phyloP scores from a whole-genome alignment of 2,888 invertebrate species.

The Tipula helvola region DNA sequence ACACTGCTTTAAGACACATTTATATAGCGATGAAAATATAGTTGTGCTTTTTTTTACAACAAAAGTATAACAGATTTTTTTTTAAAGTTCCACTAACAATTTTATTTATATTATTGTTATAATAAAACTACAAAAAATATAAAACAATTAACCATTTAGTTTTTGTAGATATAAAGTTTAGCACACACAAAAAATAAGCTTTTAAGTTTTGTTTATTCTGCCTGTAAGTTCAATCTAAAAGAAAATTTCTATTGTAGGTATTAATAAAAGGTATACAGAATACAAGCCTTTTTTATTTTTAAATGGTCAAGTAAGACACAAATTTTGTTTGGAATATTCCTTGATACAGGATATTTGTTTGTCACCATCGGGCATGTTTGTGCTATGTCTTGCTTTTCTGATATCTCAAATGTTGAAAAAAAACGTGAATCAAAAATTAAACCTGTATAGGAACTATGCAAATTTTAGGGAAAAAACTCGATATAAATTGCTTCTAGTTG shows the following conservation, averaged over 20 bases:
- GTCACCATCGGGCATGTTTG: too few species aligned
- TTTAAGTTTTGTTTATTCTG: neutral
- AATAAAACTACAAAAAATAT: neutral
- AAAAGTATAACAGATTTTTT: neutral
- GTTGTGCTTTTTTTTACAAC: neutral
- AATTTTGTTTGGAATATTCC: too few species aligned
- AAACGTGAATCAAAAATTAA: too few species aligned
- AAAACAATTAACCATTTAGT: neutral
- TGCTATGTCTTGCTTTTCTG: too few species aligned
- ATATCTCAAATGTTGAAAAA: too few species aligned
- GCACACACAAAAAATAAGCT: neutral
- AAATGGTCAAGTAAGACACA: too few species aligned
- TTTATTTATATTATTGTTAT: neutral
- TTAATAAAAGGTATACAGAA: too few species aligned
- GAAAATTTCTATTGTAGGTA: neutral
- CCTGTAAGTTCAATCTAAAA: neutral
- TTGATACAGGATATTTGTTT: too few species aligned
- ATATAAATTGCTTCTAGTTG: too few species aligned
- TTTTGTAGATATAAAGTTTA: neutral
- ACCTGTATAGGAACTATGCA: too few species aligned
- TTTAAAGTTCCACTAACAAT: neutral
- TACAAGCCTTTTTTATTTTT: too few species aligned
- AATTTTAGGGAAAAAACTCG: too few species aligned
- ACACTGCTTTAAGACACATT: neutral
- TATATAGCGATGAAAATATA: neutral